These are phyloP conservation scores for Balaenoptera acutorostrata DNA, from an alignment of 2,113 vertebrate genomes.

Conservation along the genomic window DNA sequence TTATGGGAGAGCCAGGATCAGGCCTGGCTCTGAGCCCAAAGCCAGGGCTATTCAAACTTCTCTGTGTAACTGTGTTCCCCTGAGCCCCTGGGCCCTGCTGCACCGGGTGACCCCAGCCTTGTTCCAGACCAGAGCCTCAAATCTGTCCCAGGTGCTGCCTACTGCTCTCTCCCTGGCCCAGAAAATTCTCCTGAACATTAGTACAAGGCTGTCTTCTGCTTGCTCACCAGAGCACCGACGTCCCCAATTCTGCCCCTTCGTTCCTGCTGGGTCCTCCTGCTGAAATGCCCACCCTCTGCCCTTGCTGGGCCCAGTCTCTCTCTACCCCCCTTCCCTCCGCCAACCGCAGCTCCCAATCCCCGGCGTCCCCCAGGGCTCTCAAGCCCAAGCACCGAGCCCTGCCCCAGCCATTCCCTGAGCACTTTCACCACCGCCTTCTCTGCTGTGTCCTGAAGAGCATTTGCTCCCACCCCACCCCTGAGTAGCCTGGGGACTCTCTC, in stretches of 20 bases:
- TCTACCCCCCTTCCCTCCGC: not conserved
- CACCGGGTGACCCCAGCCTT: not conserved
- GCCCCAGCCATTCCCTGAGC: not conserved
- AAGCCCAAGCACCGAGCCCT: not conserved
- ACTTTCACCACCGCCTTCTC: not conserved
- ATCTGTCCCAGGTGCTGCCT: not conserved
- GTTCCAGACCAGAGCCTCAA: not conserved
- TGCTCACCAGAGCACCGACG: fast-evolving
- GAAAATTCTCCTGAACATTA: not conserved
- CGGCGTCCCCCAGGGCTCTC: not conserved
- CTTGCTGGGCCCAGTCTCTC: not conserved
- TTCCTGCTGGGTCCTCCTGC: not conserved
- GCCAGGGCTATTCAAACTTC: not conserved
- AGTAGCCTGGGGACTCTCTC: not conserved
- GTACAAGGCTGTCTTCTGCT: not conserved
- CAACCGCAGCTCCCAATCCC: not conserved
- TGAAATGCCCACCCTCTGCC: not conserved
- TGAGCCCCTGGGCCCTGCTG: not conserved
- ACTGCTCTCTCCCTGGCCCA: not conserved
- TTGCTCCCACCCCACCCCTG: not conserved
- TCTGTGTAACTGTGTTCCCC: no score
- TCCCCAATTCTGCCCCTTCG: not conserved
- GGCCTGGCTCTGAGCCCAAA: not conserved
- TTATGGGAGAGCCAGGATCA: not conserved
- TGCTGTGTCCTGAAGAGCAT: not conserved